Evolutionary conservation across 2,113 vertebrate genomes (phyloP), one percentile per base, ranked within the genome.

Genomic region (Sturnira hondurensis): DNA sequence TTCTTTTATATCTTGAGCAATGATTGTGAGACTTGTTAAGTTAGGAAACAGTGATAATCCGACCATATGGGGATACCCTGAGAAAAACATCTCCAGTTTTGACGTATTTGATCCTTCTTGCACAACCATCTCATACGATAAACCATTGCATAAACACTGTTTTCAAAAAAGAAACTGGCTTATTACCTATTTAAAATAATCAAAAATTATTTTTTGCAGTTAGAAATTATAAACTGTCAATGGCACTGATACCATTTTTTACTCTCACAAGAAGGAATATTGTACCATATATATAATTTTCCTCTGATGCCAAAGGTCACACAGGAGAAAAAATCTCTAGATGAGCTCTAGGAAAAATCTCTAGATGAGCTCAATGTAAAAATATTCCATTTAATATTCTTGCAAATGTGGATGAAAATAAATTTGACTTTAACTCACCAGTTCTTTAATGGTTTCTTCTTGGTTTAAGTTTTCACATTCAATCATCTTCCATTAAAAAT

Each of bases 41-140:
- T 94, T 98, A 81, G 98, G 98, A 96, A 99, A 99, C 68, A 98
- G 98, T 58, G 98, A 98, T 8, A 99, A 98, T 61, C 98, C 98
- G n/a, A 98, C 97, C 97, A 99, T 99, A 50, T 93, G 97, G 1
- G 99, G 98, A 91, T 98, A 99, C 76, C 99, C 99, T 52, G 98
- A 99, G 97, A 99, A 99, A 98, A 99, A 99, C 97, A 99, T 98
- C 97, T 99, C 98, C 95, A 99, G 96, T 58, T 97, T 98, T 61
- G 82, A 96, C 85, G 97, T 83, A 81, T 91, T 95, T 71, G 97
- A 93, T 94, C 98, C 98, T 58, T 99, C 98, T 96, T 98, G 95
- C 94, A 93, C 96, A 96, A 98, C 24, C n/a, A 98, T 98, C 78
- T 99, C 99, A 94, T 98, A 98, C 89, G 95, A 98, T 0, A 99